Percentiles rank a stretch among this genome's conserved stretches.
phyloP scores from a whole-genome alignment of 2,888 invertebrate species.

The Unio pictorum region DNA sequence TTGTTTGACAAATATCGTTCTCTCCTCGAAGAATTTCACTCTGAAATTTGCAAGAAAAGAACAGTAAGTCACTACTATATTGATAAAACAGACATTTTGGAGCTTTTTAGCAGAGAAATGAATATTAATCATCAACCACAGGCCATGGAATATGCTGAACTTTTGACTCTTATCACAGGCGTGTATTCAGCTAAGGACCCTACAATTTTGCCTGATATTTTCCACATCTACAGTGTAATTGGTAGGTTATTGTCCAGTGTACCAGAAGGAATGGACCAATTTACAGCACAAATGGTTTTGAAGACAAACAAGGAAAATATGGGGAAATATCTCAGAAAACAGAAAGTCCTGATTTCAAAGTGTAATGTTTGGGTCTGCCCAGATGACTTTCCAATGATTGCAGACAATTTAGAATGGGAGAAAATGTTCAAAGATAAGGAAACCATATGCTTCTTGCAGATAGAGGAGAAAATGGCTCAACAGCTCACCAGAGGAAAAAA shows the following conservation, averaged over 20 bases:
- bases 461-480: conserved; percentile 28
- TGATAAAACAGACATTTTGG: conserved; percentile 16
- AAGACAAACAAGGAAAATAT: conserved; percentile 20
- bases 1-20: conserved; percentile 53
- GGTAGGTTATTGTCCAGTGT: conserved; percentile 27
- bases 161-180: conserved; percentile 46
- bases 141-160: conserved; percentile 52
- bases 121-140: conserved; percentile 45
- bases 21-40: conserved; percentile 47
- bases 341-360: conserved; percentile 58
- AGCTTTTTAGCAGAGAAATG: conserved; percentile 37
- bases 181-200: conserved; percentile 37
- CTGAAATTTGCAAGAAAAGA: conserved; percentile 44
- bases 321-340: conserved; percentile 19
- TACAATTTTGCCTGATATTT: conserved; percentile 35
- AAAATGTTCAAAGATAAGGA: conserved; percentile 53
- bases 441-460: conserved; percentile 52
- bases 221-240: conserved; percentile 46
- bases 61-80: conserved; percentile 27
- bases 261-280: conserved; percentile 12
- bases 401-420: conserved; percentile 58
- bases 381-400: conserved; percentile 62
- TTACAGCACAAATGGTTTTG: conserved; percentile 15
- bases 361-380: conserved; percentile 54
- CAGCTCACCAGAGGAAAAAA: no score